phyloP scores from a whole-genome alignment of 2,797 vertebrate genomes.

The Neostethus bicornis region DNA sequence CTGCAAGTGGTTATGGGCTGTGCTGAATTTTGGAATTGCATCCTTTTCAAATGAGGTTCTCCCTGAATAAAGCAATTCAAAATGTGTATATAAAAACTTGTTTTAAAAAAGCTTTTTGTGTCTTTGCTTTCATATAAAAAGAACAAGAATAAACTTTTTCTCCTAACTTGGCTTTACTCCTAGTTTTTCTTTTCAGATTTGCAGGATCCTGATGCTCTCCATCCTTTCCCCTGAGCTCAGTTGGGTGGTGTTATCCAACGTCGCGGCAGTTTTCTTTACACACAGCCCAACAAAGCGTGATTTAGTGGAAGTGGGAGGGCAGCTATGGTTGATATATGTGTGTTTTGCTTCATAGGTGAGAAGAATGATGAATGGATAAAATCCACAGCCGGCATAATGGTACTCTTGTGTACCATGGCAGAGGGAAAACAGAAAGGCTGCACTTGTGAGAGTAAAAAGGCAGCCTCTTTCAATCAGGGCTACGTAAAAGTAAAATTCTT shows the following conservation, averaged over 20 bases:
- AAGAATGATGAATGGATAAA: constrained; percentile 78
- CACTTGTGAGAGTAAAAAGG: constrained; percentile 74
- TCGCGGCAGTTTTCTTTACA: constrained; percentile 65
- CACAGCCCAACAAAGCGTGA: constrained; percentile 74
- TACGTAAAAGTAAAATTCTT: constrained; percentile 77
- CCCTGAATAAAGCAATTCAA: not conserved
- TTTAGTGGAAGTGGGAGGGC: constrained; percentile 72
- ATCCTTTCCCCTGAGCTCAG: constrained; percentile 38
- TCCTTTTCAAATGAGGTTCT: constrained; percentile 36
- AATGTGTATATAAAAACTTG: constrained; percentile 14
- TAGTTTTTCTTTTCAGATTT: constrained; percentile 19
- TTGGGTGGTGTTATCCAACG: constrained; percentile 58
- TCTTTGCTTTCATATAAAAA: constrained; percentile 10
- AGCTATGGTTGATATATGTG: constrained; percentile 73
- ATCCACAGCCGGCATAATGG: constrained; percentile 73
- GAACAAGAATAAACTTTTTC: constrained; percentile 13
- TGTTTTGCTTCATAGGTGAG: constrained; percentile 79
- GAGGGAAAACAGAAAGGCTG: constrained; percentile 64
- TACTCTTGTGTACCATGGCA: constrained; percentile 70
- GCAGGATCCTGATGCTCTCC: constrained; percentile 12
- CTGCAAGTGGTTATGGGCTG: constrained; percentile 52
- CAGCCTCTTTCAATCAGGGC: constrained; percentile 81
- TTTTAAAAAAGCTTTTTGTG: constrained; percentile 12
- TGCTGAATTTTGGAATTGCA: constrained; percentile 49
- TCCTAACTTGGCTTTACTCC: constrained; percentile 13